phyloP scores from a whole-genome alignment of 92 coral and sea anemone genomes.

The Porites evermanni region DNA sequence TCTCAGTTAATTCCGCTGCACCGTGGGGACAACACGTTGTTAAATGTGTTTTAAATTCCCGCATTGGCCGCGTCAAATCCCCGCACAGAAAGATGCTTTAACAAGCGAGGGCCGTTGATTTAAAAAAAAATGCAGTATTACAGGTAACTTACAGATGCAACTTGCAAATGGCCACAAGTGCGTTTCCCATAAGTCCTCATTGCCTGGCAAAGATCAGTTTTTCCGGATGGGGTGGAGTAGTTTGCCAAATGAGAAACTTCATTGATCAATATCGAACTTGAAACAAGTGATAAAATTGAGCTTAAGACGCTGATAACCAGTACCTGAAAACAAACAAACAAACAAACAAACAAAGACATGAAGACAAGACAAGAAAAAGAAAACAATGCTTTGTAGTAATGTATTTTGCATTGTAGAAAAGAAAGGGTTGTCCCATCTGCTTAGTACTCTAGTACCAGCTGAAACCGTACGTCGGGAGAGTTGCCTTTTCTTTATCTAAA shows the following conservation, averaged over 20 bases:
- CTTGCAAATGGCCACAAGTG: conserved; percentile 56
- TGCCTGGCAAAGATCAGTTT: conserved; percentile 33
- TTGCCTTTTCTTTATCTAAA: too few relatives aligned
- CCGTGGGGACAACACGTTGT: too few relatives aligned
- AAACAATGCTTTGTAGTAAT: background rate
- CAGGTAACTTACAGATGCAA: conserved; percentile 37
- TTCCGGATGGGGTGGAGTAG: conserved; percentile 28
- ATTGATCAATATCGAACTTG: conserved; percentile 43
- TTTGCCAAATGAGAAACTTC: conserved; percentile 47
- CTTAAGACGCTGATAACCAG: conserved; percentile 32
- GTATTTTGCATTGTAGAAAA: too few relatives aligned
- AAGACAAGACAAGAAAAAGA: background rate
- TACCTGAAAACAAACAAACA: conserved; percentile 14
- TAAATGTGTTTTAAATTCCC: too few relatives aligned
- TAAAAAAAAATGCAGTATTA: too few relatives aligned
- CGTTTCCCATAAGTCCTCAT: conserved; percentile 35
- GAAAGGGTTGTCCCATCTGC: too few relatives aligned
- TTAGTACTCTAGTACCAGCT: too few relatives aligned
- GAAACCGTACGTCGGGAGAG: too few relatives aligned
- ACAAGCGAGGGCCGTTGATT: too few relatives aligned
- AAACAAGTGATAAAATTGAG: conserved; percentile 36
- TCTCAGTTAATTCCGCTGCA: too few relatives aligned
- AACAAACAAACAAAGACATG: background rate
- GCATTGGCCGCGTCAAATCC: too few relatives aligned
- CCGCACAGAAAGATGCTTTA: too few relatives aligned